Evolutionary conservation across 2,888 invertebrate genomes (phyloP).

Genomic region (Diaphora mendica): DNA sequence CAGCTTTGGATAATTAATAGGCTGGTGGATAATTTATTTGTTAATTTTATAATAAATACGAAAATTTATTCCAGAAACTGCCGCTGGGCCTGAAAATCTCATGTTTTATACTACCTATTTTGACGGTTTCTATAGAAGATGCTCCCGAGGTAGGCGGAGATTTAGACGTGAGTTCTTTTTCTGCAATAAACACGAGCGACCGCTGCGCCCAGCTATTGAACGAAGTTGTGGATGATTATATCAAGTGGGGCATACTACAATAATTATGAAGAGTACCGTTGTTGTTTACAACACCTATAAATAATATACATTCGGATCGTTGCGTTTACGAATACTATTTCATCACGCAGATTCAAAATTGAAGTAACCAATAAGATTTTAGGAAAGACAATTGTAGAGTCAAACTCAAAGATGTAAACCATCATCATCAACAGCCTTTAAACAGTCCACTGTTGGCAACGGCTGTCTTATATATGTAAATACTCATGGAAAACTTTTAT

Average conservation of each 20-base stretch:
- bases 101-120: conserved; percentile 53
- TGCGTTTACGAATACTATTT: background rate
- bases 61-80: conserved; percentile 51
- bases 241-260: conserved; percentile 58
- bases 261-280: background rate
- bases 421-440: too few relatives aligned
- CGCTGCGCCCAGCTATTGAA: conserved; percentile 61
- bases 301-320: background rate
- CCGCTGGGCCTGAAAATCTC: conserved; percentile 54
- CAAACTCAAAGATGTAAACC: too few relatives aligned
- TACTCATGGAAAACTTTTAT: too few relatives aligned
- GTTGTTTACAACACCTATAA: background rate
- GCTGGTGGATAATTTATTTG: too few relatives aligned
- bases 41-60: background rate
- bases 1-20: background rate
- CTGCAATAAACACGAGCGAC: conserved; percentile 49
- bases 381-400: too few relatives aligned
- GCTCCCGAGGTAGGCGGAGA: conserved; percentile 48
- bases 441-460: too few relatives aligned
- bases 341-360: too few relatives aligned
- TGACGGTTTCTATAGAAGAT: conserved; percentile 54
- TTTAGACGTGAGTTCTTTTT: conserved; percentile 43
- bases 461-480: too few relatives aligned
- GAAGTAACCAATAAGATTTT: too few relatives aligned
- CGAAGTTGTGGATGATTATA: conserved; percentile 63